Conservation (phyloP, 2,797 vertebrate species). For the Sebastolobus alascanus region DNA sequence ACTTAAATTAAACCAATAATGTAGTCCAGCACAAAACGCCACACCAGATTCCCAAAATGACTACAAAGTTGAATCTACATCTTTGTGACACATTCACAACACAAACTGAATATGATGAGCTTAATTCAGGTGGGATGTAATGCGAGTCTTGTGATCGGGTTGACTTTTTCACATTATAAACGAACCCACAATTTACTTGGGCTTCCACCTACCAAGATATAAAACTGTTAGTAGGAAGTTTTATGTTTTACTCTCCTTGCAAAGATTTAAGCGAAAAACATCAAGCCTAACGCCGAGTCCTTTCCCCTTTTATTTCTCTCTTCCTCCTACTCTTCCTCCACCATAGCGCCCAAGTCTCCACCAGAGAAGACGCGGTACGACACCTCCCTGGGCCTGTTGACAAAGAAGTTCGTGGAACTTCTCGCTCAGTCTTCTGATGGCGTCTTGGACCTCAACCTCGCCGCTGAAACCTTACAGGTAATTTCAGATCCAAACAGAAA, state of each 20-base stretch:
- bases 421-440: slow-evolving; percentile 95
- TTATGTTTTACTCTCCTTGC: neutral
- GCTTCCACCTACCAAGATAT: neutral
- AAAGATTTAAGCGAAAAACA: neutral
- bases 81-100: too few species aligned
- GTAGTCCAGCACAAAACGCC: neutral
- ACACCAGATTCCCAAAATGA: neutral
- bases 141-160: accelerated
- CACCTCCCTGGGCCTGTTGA: slow-evolving; percentile 95
- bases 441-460: slow-evolving; percentile 96
- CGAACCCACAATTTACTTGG: neutral
- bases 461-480: slow-evolving; percentile 91
- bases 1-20: neutral
- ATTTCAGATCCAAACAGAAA: neutral
- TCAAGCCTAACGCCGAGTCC: neutral
- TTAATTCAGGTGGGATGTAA: too few species aligned
- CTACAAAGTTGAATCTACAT: neutral
- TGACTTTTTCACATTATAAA: neutral
- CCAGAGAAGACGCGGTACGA: slow-evolving; percentile 97
- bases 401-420: slow-evolving; percentile 97
- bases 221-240: neutral
- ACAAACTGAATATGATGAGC: too few species aligned
- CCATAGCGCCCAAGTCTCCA: slow-evolving; percentile 93
- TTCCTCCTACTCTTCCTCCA: neutral
- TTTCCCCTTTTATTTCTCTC: neutral